These are phyloP conservation scores for Oceanites oceanicus DNA, from an alignment of 2,113 vertebrate species.

Conservation along the genomic window DNA sequence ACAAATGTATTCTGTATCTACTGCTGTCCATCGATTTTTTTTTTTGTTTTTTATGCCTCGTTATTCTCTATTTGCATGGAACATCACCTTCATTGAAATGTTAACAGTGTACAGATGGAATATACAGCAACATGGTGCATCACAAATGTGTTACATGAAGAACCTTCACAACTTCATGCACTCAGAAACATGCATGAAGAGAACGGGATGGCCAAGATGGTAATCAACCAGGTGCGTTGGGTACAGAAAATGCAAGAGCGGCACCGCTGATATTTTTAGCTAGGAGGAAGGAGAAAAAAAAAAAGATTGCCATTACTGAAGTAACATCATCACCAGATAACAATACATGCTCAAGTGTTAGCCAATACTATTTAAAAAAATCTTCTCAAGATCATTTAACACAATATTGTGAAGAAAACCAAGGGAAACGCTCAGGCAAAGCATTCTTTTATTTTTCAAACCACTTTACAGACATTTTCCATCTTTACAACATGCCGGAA, in stretches of 20 bases:
- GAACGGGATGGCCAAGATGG: conserved; percentile 66
- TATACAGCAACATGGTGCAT: conserved; percentile 69
- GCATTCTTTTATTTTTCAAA: conserved; percentile 20
- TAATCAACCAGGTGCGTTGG: conserved; percentile 72
- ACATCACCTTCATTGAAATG: conserved; percentile 62
- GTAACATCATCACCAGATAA: not conserved
- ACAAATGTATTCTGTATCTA: conserved; percentile 39
- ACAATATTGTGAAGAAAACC: not conserved
- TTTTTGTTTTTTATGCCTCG: conserved; percentile 4
- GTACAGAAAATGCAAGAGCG: conserved; percentile 65
- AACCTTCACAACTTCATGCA: conserved; percentile 82
- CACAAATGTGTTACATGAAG: conserved; percentile 71
- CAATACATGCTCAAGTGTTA: conserved; percentile 29
- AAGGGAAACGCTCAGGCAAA: not conserved
- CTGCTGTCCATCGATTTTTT: conserved; percentile 7
- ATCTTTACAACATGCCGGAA: not conserved
- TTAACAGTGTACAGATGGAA: conserved; percentile 74
- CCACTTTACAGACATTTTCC: not conserved
- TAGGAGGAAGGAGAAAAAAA: conserved; percentile 56
- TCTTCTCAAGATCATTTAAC: not conserved
- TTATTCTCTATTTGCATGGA: conserved; percentile 56
- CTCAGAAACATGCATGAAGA: conserved; percentile 82
- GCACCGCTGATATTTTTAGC: conserved; percentile 74
- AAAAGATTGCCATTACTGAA: conserved; percentile 40
- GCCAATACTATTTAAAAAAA: not conserved